Base-by-base conservation (phyloP, 1,140 invertebrate genomes). In the Bicyclus anynana region DNA sequence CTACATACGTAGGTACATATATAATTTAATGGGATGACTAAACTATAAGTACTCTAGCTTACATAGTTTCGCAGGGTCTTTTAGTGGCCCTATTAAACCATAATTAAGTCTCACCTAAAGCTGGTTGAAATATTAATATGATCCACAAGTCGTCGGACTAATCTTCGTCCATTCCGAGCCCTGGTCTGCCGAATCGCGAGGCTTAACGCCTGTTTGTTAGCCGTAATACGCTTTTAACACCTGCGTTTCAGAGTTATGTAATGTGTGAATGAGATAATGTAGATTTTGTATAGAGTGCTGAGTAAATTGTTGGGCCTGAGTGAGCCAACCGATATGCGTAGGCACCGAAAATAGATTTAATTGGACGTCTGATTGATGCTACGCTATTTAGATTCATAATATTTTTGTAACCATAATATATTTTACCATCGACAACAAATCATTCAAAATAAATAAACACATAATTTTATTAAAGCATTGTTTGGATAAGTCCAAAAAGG, bases 221-320 rank as follows among this genome's bases (percentile, higher is more conserved):
- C 74, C 65, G 65, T 85, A 85, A 87, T 87, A 83, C 70, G 80
- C 67, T 85, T 87, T 87, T 83, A 84, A 83, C 79, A 83, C 80
- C 81, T 85, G 77, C 66, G 75, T 77, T 77, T 66, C 67, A 66
- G 69, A 77, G 67, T 83, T 85, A 77, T 78, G 77, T 72, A 81
- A 76, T 65, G 69, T 75, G 69, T 69, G 77, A 73, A 75, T 72
- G 69, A 80, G 65, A 77, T 80, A 72, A 80, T 79, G 75, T 72
- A 66, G 63, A 67, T 76, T 78, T 79, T 77, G 64, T 67, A 76
- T 70, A 53, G 61, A 69, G 63, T 74, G 69, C 14, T 67, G 78
- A 84, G 51, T 68, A 68, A 80, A 68, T 75, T 75, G 69, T 65
- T 53, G 53, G 29, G 44, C 42, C 49, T 27, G 54, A 55, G 23